Conservation (phyloP, 2,113 vertebrate genomes). For the Mungos mungo region DNA sequence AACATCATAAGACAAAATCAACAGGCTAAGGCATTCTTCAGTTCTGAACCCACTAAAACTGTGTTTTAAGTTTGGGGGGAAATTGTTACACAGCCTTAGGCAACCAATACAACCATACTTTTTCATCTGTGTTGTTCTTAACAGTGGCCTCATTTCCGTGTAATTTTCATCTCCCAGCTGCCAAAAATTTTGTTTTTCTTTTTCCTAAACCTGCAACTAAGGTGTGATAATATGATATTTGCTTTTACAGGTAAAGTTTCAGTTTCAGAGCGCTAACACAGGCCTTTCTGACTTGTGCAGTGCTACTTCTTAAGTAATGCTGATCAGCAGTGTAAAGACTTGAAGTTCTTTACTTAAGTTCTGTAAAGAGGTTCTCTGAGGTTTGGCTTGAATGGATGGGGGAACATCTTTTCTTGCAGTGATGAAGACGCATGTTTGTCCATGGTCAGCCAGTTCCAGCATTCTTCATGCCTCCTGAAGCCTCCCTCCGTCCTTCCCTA, state of each 20-base stretch:
- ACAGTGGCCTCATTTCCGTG: neutral
- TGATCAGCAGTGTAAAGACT: rapidly evolving
- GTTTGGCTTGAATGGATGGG: neutral
- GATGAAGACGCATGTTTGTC: neutral
- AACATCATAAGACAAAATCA: neutral
- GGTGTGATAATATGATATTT: too few relatives aligned
- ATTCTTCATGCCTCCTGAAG: neutral
- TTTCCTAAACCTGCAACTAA: neutral
- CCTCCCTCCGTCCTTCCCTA: neutral
- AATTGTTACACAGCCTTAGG: neutral
- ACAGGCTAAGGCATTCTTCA: neutral
- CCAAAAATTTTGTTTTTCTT: neutral
- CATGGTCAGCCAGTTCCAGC: neutral
- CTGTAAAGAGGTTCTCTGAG: neutral
- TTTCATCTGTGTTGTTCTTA: neutral
- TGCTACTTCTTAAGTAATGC: neutral
- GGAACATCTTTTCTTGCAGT: neutral
- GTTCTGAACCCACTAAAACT: neutral
- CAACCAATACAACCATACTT: neutral
- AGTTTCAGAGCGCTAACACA: neutral
- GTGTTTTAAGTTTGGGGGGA: neutral
- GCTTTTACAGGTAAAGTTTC: neutral
- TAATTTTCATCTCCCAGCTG: neutral
- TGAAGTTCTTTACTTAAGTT: too few relatives aligned
- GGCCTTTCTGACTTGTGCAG: neutral